Base-by-base conservation (phyloP, 64 coral and sea anemone genomes). In the Catalaphyllia jardinei region DNA sequence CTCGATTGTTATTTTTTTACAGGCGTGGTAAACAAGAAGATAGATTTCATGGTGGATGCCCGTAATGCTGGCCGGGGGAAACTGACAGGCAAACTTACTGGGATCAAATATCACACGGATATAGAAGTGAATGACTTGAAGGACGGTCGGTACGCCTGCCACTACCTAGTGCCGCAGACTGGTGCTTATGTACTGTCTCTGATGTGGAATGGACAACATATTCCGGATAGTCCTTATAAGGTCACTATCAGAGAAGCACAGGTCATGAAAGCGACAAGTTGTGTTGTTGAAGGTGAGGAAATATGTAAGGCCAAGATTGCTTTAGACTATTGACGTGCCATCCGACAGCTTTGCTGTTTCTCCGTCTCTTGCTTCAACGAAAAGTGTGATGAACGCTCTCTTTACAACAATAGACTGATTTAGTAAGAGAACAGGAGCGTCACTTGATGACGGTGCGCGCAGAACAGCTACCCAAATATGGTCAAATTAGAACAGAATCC, bases 161-260 rank as follows among this genome's bases (percentile, higher is more conserved):
- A 91, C 35, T 99, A 99, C 73, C 72, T 91, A 1, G 92, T 89
- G 7, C 84, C 90, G 7, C 86, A 86, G 74, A 46, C 97, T 14
- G 97, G 97, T 27, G 91, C 94, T 18, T 99, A 99, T 79, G 90
- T 91, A 0, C 83, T 99, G 39, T 87, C 92, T 3, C 76, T 99
- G 4, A 89, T 82, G 61, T 99, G 92, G 79, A 86, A 99, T 74
- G 94, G 94, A 28, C 80, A 90, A 4, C 88, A 99, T 62, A 95
- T 99, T 12, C 91, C 87, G 0, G 88, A 93, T 10, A 99, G 95
- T 42, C 95, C 95, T 50, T 93, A 72, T 49, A 96, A 96, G 87
- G 95, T 93, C 35, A 88, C 82, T 17, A 90, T 96, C 50, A 89
- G 77, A 62, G 83, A 83, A 71, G 73, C 81, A 12, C 86, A 88